Evolutionary conservation across 2,888 invertebrate species (phyloP), one percentile per base, ranked within the genome.

Genomic region (Nudaria mundana): DNA sequence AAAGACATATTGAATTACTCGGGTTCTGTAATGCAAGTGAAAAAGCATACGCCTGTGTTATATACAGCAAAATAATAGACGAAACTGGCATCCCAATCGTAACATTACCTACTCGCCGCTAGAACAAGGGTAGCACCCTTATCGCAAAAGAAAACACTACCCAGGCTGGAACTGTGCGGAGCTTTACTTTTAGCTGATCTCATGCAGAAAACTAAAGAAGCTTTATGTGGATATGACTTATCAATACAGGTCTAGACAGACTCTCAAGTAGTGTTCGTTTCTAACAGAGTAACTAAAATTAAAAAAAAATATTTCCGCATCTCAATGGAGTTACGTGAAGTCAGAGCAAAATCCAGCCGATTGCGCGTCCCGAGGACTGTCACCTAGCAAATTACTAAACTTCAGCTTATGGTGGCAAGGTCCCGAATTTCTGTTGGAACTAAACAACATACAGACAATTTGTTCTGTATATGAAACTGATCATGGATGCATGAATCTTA

Each of bases 11-110:
- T 2, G 42, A 52, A 16, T 24, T 60, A 22, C 32, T 43, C 3
- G 52, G 50, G 3, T 60, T 51, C 22, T 47, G 48, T 13, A 53
- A 56, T 28, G 52, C 53, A 16, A 51, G 48, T 25, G 47, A 53
- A 29, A 50, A 52, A 13, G 50, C 48, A 1, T 52, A 49, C 31
- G 37, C 51, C 1, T 47, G 50, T 16, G 40, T 50, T 15, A 35
- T 52, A 13, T 52, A n/a, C n/a, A n/a, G n/a, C n/a, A n/a, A n/a
- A n/a, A n/a, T n/a, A n/a, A 51, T 23, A 5, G 7, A 31, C 8
- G 15, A n/a, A n/a, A n/a, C n/a, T 8, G 4, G 7, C 1, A 6
- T 5, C 13, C 2, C 7, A 28, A 3, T 8, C 10, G 13, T 2
- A 2, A n/a, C 11, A 28, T 11, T 47, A 26, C 0, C 14, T 54